These are phyloP conservation scores for Macropus fuliginosus DNA, from an alignment of 2,797 vertebrate species.

Conservation along the genomic window DNA sequence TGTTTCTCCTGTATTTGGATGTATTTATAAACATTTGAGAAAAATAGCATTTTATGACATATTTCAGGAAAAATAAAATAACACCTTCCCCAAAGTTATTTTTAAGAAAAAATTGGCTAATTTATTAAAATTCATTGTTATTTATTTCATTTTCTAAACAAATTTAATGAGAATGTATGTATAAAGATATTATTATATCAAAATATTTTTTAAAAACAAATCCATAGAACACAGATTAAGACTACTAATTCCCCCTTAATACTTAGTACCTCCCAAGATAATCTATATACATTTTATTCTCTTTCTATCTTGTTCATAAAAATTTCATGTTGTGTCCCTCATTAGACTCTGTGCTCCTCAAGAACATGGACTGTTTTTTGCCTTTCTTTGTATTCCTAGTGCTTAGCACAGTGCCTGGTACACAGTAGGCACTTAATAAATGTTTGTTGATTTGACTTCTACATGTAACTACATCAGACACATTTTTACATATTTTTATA, in stretches of 20 bases:
- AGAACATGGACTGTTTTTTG: too few species aligned
- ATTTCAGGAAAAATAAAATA: not conserved
- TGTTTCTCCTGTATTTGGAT: not conserved
- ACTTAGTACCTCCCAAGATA: not conserved
- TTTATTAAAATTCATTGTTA: not conserved
- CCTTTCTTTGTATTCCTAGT: too few species aligned
- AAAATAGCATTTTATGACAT: not conserved
- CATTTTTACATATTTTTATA: not conserved
- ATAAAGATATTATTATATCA: not conserved
- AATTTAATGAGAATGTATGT: not conserved
- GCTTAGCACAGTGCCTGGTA: too few species aligned
- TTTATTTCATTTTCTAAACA: not conserved
- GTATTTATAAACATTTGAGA: not conserved
- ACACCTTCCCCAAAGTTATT: not conserved
- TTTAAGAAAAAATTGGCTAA: not conserved
- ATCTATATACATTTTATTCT: not conserved
- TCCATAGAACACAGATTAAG: not conserved
- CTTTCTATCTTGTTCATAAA: too few species aligned
- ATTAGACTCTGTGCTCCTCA: too few species aligned
- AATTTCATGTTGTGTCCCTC: too few species aligned
- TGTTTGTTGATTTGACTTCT: not conserved
- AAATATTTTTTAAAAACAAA: not conserved
- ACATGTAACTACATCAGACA: not conserved
- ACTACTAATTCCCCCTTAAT: not conserved
- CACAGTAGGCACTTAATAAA: not conserved